phyloP scores from a whole-genome alignment of 35 echinoderm and acorn worm species.

The Apostichopus californicus region DNA sequence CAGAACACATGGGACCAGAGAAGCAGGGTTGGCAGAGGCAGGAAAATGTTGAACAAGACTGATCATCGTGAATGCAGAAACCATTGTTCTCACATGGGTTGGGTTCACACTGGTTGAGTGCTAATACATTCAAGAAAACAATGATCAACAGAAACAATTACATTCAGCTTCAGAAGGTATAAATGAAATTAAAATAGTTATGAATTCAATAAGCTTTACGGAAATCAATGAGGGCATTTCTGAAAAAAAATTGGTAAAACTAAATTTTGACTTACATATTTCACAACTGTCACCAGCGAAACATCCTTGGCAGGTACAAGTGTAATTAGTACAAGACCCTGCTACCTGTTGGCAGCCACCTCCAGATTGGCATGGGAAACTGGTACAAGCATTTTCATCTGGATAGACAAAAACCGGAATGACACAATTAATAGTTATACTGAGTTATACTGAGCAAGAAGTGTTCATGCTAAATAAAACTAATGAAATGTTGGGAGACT shows the following conservation, averaged over 20 bases:
- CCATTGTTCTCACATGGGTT: constrained; percentile 85
- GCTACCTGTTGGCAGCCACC: constrained; percentile 20
- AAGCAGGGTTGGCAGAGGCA: constrained; percentile 73
- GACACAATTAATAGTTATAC: background rate
- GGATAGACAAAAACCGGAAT: background rate
- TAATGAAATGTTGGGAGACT: too few relatives aligned
- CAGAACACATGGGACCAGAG: constrained; percentile 51
- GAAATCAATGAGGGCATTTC: too few relatives aligned
- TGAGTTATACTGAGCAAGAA: too few relatives aligned
- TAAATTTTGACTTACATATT: constrained; percentile 45
- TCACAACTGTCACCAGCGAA: constrained; percentile 43
- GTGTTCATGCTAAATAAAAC: too few relatives aligned
- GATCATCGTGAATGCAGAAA: constrained; percentile 51
- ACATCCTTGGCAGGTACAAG: constrained; percentile 51
- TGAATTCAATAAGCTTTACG: too few relatives aligned
- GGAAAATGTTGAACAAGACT: constrained; percentile 62
- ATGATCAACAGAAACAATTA: too few relatives aligned
- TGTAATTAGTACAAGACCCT: constrained; percentile 33
- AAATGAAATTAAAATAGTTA: too few relatives aligned
- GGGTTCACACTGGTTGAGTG: constrained; percentile 62
- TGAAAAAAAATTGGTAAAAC: too few relatives aligned
- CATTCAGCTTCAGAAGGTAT: too few relatives aligned
- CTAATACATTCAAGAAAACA: constrained; percentile 9
- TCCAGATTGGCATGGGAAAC: constrained; percentile 44
- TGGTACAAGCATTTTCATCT: constrained; percentile 45